These are phyloP conservation scores for Lepus oiostolus DNA, from an alignment of 2,797 vertebrate genomes.

Conservation along the genomic window DNA sequence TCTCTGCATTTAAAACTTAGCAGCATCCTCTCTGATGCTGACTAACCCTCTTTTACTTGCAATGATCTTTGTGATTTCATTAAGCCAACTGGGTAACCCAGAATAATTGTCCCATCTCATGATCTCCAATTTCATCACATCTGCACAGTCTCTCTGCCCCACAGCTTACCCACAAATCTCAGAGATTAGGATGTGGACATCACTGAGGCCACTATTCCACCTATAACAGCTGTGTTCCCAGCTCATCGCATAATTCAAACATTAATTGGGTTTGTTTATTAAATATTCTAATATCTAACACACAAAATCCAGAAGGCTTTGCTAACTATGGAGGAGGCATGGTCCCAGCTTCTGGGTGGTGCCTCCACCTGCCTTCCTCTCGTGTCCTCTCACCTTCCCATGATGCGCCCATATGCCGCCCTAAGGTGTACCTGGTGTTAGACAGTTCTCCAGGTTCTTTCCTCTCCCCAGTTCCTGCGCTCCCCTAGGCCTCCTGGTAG, in stretches of 20 bases:
- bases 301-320: neutral
- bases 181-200: no score
- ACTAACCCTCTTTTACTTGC: neutral
- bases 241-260: neutral
- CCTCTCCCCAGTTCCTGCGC: no score
- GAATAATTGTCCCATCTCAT: neutral
- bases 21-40: neutral
- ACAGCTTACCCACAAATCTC: neutral
- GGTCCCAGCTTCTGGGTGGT: neutral
- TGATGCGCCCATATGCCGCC: fast-evolving
- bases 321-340: neutral
- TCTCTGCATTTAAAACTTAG: neutral
- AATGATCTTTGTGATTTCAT: neutral
- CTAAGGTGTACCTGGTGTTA: neutral
- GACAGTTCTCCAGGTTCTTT: neutral
- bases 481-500: neutral
- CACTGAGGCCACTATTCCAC: neutral
- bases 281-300: neutral
- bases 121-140: neutral
- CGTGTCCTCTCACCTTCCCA: neutral
- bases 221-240: neutral
- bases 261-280: neutral
- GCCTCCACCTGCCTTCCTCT: neutral
- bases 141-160: neutral
- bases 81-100: neutral